phyloP scores from a whole-genome alignment of 1,140 invertebrate genomes.

The Camponotus vicinus region DNA sequence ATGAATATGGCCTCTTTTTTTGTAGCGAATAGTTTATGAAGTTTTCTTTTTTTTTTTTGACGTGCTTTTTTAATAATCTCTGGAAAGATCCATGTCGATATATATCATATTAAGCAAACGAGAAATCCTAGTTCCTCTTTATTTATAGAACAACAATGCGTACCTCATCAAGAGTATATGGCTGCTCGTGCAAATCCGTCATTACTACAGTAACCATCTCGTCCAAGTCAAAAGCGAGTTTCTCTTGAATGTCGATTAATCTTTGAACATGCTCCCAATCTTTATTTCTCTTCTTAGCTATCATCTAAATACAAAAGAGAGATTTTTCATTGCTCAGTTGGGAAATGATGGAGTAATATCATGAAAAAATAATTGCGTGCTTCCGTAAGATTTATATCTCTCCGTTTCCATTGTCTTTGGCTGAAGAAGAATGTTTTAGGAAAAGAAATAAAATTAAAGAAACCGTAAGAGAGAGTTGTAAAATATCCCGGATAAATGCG shows the following conservation, averaged over 20 bases:
- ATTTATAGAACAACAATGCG: conserved; percentile 38
- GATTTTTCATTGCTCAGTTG: neutral
- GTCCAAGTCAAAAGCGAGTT: conserved; percentile 88
- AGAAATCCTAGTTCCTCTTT: conserved; percentile 6
- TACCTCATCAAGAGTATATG: conserved; percentile 93
- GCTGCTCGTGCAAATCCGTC: conserved; percentile 89
- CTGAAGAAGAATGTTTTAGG: neutral
- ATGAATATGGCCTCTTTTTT: neutral
- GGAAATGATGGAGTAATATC: neutral
- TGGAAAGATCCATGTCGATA: neutral
- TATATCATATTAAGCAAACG: neutral
- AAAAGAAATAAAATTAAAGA: conserved; percentile 35
- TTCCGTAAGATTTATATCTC: neutral
- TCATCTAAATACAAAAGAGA: conserved; percentile 86
- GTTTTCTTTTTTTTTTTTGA: neutral
- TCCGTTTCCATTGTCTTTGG: neutral
- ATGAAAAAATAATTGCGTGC: neutral
- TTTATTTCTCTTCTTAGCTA: conserved; percentile 89
- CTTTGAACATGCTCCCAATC: conserved; percentile 88
- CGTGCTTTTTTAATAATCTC: neutral
- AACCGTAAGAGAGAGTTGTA: neutral
- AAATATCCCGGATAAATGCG: conserved; percentile 8
- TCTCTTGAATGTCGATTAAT: conserved; percentile 91
- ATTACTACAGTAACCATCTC: conserved; percentile 91
- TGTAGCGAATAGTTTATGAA: neutral